phyloP scores from a whole-genome alignment of 1,140 invertebrate genomes.

The Drosophila kurseongensis region DNA sequence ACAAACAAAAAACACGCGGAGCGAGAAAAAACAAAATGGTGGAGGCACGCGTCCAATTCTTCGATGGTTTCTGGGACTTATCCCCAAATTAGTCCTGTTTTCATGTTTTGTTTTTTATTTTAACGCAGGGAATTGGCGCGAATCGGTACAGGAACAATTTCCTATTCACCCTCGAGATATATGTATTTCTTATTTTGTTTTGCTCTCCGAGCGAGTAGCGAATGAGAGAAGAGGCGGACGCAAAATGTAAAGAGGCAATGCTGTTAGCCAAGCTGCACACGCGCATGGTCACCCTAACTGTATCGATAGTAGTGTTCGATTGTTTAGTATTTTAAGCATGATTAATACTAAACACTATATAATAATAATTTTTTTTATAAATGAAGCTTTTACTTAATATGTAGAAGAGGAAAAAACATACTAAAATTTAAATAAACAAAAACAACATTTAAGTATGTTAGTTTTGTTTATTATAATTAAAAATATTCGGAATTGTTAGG shows the following conservation, averaged over 20 bases:
- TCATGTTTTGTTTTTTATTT: conserved; percentile 4
- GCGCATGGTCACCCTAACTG: not conserved
- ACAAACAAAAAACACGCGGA: conserved; percentile 22
- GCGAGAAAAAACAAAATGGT: conserved; percentile 34
- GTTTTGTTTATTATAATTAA: no score
- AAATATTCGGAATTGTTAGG: no score
- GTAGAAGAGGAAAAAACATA: no score
- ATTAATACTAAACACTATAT: not conserved
- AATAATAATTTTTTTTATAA: not conserved
- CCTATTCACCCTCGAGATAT: conserved; percentile 24
- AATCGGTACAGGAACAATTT: conserved; percentile 35
- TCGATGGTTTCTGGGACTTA: not conserved
- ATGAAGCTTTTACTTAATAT: no score
- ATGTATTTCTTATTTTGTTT: conserved; percentile 40
- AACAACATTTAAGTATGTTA: no score
- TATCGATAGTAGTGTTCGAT: not conserved
- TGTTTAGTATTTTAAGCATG: not conserved
- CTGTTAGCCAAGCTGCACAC: not conserved
- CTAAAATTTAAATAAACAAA: no score
- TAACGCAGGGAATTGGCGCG: conserved; percentile 25
- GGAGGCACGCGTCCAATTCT: not conserved
- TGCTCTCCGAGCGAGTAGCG: conserved; percentile 22
- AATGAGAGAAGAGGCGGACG: conserved; percentile 21
- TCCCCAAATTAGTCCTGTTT: not conserved
- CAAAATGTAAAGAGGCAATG: conserved; percentile 4